These are phyloP conservation scores for Himalopsyche anomala DNA, from an alignment of 2,888 invertebrate species.

Conservation along the genomic window DNA sequence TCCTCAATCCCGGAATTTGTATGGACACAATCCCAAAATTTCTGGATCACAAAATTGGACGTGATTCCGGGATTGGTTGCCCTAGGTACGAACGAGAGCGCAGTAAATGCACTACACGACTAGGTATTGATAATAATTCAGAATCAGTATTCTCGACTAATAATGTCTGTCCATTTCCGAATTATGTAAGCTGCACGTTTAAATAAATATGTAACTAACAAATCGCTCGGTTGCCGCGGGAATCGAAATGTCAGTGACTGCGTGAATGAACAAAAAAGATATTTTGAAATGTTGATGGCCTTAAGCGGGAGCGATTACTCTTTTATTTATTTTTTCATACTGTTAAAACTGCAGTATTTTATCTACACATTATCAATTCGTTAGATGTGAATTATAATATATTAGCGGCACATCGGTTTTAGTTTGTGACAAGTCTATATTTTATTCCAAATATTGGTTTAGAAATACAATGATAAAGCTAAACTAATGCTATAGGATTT, in stretches of 20 bases:
- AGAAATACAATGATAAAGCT: too few species aligned
- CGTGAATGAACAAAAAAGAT: not conserved
- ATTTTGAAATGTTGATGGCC: conserved; percentile 31
- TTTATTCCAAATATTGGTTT: too few species aligned
- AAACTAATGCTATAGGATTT: too few species aligned
- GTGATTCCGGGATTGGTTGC: not conserved
- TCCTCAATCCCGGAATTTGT: too few species aligned
- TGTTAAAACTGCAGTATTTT: not conserved
- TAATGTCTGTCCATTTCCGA: conserved; percentile 3
- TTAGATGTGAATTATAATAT: not conserved
- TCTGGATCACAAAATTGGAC: too few species aligned
- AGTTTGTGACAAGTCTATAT: too few species aligned
- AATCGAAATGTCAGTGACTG: conserved; percentile 28
- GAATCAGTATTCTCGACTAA: not conserved
- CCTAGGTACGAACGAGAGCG: not conserved
- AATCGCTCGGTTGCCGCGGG: conserved; percentile 9
- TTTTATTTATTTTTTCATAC: conserved; percentile 10
- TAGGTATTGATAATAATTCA: conserved; percentile 6
- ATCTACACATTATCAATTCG: not conserved
- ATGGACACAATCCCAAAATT: too few species aligned
- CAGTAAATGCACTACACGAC: not conserved
- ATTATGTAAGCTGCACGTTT: conserved; percentile 39
- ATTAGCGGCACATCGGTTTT: too few species aligned
- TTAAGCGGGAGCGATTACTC: not conserved
- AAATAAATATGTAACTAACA: conserved; percentile 22